Base-by-base conservation (phyloP, 2,113 vertebrate species). In the Myotis yumanensis region DNA sequence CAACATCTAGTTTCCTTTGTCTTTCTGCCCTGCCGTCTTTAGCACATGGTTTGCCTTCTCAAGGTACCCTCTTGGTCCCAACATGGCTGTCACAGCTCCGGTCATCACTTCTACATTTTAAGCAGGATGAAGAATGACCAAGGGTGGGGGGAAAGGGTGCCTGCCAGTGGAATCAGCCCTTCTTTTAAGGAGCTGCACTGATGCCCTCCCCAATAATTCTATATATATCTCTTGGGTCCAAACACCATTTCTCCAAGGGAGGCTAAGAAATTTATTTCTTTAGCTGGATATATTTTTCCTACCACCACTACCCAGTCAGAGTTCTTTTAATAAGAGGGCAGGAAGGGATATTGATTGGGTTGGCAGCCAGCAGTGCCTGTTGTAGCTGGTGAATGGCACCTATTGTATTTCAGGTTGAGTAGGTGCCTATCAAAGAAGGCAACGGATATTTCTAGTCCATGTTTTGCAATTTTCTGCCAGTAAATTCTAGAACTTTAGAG, bases 211-310 rank as follows among this genome's bases (percentile, higher is more conserved):
- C 46, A 75, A 1, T 86, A 86, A 81, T 69, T 43, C n/a, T 93
- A 17, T 22, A 57, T 68, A 10, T 69, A 9, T 52, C 40, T 93
- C 30, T 81, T 59, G 81, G 75, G 43, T 57, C 57, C 10, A 69
- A 18, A 7, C 40, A 43, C n/a, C 46, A 46, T 73, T 80, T 73
- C 54, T 86, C 54, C 54, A 69, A 25, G 12, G 40, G 68, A 59
- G 40, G 28, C 37, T 86, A 79, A 95, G 54, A 90, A 80, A 57
- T 48, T 57, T 51, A 73, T 81, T 59, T 59, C 75, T 95, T 95
- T 75, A 90, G 48, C 48, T 40, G 73, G 46, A 51, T 59, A 30
- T 22, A 30, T n/a, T 59, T 37, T 81, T 81, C 59, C 16, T 10
- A 59, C 40, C 66, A 75, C 25, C 5, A 68, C 32, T 37, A 30